Evolutionary conservation across 2,797 vertebrate species (phyloP).

Genomic region (Staurois parvus): DNA sequence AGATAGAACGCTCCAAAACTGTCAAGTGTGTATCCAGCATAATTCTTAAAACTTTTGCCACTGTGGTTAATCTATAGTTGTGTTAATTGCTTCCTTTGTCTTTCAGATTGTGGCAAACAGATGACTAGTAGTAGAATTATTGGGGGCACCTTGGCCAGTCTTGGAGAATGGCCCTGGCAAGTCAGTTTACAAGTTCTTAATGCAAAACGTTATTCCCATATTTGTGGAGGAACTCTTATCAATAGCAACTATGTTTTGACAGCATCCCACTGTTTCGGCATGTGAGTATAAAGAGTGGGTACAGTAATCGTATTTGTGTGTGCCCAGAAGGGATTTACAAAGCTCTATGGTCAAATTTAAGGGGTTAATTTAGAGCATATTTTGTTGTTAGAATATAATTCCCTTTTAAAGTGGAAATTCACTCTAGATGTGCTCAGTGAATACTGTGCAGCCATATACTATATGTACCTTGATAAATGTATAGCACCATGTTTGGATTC

Average conservation of each 20-base stretch:
- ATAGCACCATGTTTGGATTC: too few relatives aligned
- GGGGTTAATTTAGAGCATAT: too few relatives aligned
- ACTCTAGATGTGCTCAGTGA: too few relatives aligned
- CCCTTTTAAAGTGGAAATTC: too few relatives aligned
- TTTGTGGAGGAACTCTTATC: conserved; percentile 89
- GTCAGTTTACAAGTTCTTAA: conserved; percentile 79
- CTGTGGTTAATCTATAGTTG: neutral
- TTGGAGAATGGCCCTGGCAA: conserved; percentile 91
- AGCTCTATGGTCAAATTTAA: too few relatives aligned
- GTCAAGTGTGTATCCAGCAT: too few relatives aligned
- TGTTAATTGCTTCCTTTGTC: conserved; percentile 23
- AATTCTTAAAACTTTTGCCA: neutral
- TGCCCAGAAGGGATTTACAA: too few relatives aligned
- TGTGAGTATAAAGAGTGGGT: conserved; percentile 73
- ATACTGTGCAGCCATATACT: too few relatives aligned
- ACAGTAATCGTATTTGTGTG: too few relatives aligned
- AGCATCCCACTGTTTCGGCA: conserved; percentile 90
- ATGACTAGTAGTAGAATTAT: conserved; percentile 80
- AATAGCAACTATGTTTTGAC: conserved; percentile 84
- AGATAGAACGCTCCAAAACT: too few relatives aligned
- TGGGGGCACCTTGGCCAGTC: conserved; percentile 78
- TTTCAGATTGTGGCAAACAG: conserved; percentile 85
- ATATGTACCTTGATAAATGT: too few relatives aligned
- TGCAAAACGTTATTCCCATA: conserved; percentile 69
- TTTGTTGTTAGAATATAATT: too few relatives aligned